Conservation (phyloP, 2,113 vertebrate species). For the Lasiurus cinereus region DNA sequence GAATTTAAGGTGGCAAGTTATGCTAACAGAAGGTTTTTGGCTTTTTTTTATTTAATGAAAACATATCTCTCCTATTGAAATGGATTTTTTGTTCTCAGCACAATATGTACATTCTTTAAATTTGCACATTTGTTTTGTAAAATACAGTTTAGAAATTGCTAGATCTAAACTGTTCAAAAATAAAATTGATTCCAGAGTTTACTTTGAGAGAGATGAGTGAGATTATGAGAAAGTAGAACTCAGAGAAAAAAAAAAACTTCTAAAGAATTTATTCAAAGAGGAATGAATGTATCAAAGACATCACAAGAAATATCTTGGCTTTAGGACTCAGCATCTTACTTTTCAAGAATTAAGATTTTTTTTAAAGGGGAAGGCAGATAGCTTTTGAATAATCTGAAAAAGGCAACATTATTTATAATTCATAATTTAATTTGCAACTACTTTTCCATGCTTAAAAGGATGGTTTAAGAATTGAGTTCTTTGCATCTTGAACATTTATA, state of each 20-base stretch:
- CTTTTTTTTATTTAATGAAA: constrained; percentile 5
- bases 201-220: neutral
- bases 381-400: neutral
- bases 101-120: neutral
- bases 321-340: neutral
- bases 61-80: neutral
- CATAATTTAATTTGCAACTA: neutral
- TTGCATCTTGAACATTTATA: neutral
- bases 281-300: neutral
- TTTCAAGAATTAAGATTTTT: neutral
- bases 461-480: neutral
- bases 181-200: constrained; percentile 1
- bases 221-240: constrained; percentile 18
- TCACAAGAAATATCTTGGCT: neutral
- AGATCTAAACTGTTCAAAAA: constrained; percentile 25
- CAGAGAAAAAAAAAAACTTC: neutral
- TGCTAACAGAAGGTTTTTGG: neutral
- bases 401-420: neutral
- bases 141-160: constrained; percentile 3
- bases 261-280: constrained; percentile 6
- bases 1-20: neutral
- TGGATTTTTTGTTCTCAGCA: neutral
- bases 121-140: neutral
- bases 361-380: neutral
- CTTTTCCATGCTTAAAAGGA: constrained; percentile 22